Percentiles rank a stretch among this genome's conserved stretches.
Evolutionary conservation across 2,113 vertebrate genomes (phyloP).

Genomic region (Oreochromis aureus): DNA sequence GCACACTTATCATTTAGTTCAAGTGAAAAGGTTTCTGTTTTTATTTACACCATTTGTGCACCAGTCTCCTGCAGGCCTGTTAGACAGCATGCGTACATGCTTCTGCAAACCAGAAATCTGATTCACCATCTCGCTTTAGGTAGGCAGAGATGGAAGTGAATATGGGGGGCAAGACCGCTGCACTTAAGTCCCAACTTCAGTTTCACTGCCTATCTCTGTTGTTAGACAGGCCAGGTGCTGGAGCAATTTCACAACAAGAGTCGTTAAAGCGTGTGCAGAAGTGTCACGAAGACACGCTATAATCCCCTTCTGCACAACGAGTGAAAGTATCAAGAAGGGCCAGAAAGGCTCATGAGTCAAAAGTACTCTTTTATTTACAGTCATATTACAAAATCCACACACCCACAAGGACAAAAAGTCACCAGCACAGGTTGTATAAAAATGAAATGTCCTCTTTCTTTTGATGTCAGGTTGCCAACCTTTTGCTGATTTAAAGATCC

Average conservation of each 20-base stretch:
- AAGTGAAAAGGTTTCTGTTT: background rate
- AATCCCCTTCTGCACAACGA: background rate
- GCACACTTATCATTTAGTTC: background rate
- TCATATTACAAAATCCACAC: background rate
- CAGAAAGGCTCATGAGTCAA: background rate
- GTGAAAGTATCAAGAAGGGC: background rate
- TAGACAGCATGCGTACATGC: background rate
- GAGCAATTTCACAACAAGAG: background rate
- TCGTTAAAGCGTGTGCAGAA: background rate
- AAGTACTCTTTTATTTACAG: conserved; percentile 20
- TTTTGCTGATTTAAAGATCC: too few species aligned
- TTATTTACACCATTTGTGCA: background rate
- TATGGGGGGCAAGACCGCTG: fast-evolving
- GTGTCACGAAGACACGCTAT: background rate
- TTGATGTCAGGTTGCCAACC: too few species aligned
- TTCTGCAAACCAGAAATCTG: background rate
- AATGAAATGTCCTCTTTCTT: too few species aligned
- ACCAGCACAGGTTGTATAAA: too few species aligned
- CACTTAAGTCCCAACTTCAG: background rate
- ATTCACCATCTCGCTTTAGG: fast-evolving
- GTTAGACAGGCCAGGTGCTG: background rate
- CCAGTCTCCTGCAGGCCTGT: background rate
- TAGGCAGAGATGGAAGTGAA: fast-evolving
- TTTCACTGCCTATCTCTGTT: background rate
- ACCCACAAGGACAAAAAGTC: too few species aligned